Evolutionary conservation across 2,797 vertebrate genomes (phyloP).

Genomic region (Falco novaeseelandiae): DNA sequence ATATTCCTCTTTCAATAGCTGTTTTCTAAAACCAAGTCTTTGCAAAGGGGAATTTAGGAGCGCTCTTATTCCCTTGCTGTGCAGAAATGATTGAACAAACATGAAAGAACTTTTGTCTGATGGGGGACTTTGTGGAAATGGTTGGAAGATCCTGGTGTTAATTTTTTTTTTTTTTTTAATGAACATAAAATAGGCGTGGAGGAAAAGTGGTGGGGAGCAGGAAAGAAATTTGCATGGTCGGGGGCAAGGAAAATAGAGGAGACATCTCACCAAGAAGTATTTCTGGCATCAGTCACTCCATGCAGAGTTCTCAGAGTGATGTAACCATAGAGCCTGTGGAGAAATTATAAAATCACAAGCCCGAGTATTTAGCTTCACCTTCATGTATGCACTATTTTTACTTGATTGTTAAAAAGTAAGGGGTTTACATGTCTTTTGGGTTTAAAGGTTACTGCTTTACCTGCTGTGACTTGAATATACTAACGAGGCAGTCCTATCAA

Average conservation of each 20-base stretch:
- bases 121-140: not conserved
- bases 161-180: not conserved
- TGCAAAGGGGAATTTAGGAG: not conserved
- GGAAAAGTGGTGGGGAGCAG: not conserved
- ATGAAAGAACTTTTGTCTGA: not conserved
- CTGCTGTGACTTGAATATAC: not conserved
- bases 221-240: not conserved
- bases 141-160: not conserved
- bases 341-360: not conserved
- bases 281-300: not conserved
- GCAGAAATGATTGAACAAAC: not conserved
- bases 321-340: not conserved
- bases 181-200: not conserved
- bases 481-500: not conserved
- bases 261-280: not conserved
- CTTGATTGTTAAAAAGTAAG: not conserved
- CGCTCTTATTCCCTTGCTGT: not conserved
- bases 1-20: conserved; percentile 36
- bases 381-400: not conserved
- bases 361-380: not conserved
- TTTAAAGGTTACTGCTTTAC: not conserved
- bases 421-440: not conserved
- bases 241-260: not conserved
- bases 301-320: not conserved
- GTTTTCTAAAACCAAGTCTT: not conserved